Evolutionary conservation across 2,888 invertebrate genomes (phyloP), one percentile per base, ranked within the genome.

Genomic region (Bedellia somnulentella): DNA sequence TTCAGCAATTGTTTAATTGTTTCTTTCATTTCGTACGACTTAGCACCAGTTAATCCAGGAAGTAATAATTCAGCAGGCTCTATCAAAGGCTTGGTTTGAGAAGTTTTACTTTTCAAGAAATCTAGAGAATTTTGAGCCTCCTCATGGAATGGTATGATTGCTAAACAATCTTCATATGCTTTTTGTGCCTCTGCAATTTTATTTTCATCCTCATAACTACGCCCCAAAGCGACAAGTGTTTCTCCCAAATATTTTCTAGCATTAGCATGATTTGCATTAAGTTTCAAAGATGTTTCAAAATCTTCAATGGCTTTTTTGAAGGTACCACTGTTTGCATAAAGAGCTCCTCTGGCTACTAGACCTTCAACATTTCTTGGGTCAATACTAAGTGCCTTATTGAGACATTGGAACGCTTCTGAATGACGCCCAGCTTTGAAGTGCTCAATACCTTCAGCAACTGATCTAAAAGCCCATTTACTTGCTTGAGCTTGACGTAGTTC

Each of bases 211-310:
- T 93, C 92, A 53, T 88, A 89, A 52, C 91, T 92, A 28, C 91
- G 82, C 18, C 92, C 95, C 29, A 90, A 70, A 0, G 94, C 95
- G 1, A 94, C 89, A 25, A 94, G 66, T 1, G 95, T 96, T 61
- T 96, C 94, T 17, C 93, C 89, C 78, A 94, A 85, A 66, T 96
- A 97, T 58, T 93, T 94, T 33, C 90, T 83, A 17, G 95, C 96
- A 67, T 96, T 96, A 2, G 87, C 86, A 62, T 97, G 96, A 38
- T 85, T 88, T 1, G 89, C 88, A 64, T 96, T 93, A 24, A 92
- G 60, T 57, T 89, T 87, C 22, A 96, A 62, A 3, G 96, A 95
- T 13, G 87, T 87, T 63, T 95, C 93, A 62, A 97, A 94, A 59
- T 97, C 96, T 46, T 91, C 90, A 40, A 96, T 89, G 1, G 96